phyloP scores from a whole-genome alignment of 2,113 vertebrate species.

The Nothobranchius kuhntae region DNA sequence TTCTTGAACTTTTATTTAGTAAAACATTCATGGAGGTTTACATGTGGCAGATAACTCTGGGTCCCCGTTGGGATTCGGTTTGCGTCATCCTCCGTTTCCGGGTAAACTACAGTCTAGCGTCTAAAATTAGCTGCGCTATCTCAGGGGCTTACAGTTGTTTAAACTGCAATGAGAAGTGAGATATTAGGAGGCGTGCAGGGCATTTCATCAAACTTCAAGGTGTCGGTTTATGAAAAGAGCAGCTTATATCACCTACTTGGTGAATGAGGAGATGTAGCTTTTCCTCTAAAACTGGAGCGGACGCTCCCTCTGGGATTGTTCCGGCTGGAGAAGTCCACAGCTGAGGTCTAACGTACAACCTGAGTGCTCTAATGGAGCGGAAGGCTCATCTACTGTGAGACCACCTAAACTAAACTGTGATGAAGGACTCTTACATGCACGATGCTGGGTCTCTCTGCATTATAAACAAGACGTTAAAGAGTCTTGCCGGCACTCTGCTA shows the following conservation, averaged over 20 bases:
- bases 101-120: constrained; percentile 9
- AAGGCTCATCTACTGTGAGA: no score
- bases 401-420: no score
- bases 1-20: constrained; percentile 14
- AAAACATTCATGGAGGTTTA: constrained; percentile 6
- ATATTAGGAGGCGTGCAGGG: constrained; percentile 1
- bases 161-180: constrained; percentile 2
- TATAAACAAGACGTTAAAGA: no score
- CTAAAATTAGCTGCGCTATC: constrained; percentile 43
- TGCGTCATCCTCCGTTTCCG: constrained; percentile 33
- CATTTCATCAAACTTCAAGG: constrained; percentile 24
- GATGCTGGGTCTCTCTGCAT: no score
- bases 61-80: constrained; percentile 19
- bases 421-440: no score
- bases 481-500: no score
- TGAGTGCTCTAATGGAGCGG: no score
- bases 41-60: constrained; percentile 7
- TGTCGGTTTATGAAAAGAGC: constrained; percentile 11
- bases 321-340: constrained; percentile 69
- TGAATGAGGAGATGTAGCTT: constrained; percentile 64
- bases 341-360: constrained; percentile 61
- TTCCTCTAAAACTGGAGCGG: constrained; percentile 75
- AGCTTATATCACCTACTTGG: constrained; percentile 51
- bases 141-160: constrained; percentile 24
- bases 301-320: constrained; percentile 66